These are phyloP conservation scores for Metacarcinus magister DNA, from an alignment of 2,888 invertebrate species.

Conservation along the genomic window DNA sequence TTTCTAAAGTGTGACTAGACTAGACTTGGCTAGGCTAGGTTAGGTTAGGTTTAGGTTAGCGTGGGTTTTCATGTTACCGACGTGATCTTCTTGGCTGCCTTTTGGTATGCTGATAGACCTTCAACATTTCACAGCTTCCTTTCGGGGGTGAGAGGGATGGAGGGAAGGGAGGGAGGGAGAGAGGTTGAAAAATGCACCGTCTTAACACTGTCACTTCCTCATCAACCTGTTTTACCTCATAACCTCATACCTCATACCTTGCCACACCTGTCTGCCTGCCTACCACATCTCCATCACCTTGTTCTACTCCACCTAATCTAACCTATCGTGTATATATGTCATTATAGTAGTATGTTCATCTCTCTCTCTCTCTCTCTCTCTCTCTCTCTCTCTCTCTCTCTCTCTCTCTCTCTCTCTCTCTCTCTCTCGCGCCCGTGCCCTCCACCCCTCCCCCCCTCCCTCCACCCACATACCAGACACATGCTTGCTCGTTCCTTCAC, in stretches of 20 bases:
- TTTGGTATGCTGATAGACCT: no score
- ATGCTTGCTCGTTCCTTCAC: constrained; percentile 30
- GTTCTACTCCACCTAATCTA: not conserved
- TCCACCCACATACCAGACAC: not conserved
- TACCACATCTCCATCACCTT: not conserved
- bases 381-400: not conserved
- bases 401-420: not conserved
- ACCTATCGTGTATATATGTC: not conserved
- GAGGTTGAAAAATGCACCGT: not conserved
- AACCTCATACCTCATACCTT: not conserved
- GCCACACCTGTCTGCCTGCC: not conserved
- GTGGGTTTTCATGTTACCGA: no score
- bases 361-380: not conserved
- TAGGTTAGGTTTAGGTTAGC: no score
- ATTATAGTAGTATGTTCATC: not conserved
- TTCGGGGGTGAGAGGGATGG: no score
- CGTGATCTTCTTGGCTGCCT: no score
- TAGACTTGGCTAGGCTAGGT: no score
- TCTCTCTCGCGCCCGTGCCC: not conserved
- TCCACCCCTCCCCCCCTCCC: not conserved
- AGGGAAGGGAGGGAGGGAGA: no score
- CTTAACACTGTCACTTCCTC: not conserved
- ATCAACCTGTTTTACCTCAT: not conserved
- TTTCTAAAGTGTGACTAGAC: no score
- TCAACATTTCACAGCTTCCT: no score